Evolutionary conservation across 2,113 vertebrate genomes (phyloP).

Genomic region (Syngnathus typhle): DNA sequence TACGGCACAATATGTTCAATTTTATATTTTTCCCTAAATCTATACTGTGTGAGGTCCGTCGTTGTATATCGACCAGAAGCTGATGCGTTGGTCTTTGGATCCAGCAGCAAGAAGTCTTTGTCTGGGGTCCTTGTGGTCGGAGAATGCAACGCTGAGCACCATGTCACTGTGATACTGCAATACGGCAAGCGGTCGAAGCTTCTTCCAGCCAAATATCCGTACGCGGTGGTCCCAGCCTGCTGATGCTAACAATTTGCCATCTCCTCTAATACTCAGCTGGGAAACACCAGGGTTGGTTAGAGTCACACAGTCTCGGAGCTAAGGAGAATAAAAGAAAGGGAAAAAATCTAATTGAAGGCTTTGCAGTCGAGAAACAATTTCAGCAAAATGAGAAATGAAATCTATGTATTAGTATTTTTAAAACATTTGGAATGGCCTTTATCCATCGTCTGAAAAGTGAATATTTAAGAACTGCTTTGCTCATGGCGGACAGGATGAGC

Average conservation of each 20-base stretch:
- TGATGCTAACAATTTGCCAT: slow-evolving; percentile 80
- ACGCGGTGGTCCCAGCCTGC: slow-evolving; percentile 91
- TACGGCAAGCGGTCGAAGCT: slow-evolving; percentile 81
- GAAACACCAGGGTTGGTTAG: slow-evolving; percentile 87
- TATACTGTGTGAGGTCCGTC: slow-evolving; percentile 36
- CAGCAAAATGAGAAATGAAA: not conserved
- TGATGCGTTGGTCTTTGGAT: slow-evolving; percentile 88
- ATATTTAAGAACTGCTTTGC: not conserved
- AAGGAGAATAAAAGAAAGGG: not conserved
- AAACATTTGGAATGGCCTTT: not conserved
- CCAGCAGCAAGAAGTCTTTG: slow-evolving; percentile 83
- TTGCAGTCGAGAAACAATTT: not conserved
- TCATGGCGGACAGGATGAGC: not conserved
- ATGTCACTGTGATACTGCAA: slow-evolving; percentile 83
- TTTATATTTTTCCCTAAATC: too few species aligned
- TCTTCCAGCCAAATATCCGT: slow-evolving; percentile 87
- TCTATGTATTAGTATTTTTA: not conserved
- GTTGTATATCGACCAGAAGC: slow-evolving; percentile 86
- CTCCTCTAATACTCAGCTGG: slow-evolving; percentile 77
- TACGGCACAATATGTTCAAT: too few species aligned
- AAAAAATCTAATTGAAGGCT: not conserved
- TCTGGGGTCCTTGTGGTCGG: slow-evolving; percentile 62
- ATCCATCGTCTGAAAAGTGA: too few species aligned
- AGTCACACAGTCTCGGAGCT: slow-evolving; percentile 71
- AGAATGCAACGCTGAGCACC: slow-evolving; percentile 81